These are phyloP conservation scores for Bufo bufo DNA, from an alignment of 2,113 vertebrate genomes.

Conservation along the genomic window DNA sequence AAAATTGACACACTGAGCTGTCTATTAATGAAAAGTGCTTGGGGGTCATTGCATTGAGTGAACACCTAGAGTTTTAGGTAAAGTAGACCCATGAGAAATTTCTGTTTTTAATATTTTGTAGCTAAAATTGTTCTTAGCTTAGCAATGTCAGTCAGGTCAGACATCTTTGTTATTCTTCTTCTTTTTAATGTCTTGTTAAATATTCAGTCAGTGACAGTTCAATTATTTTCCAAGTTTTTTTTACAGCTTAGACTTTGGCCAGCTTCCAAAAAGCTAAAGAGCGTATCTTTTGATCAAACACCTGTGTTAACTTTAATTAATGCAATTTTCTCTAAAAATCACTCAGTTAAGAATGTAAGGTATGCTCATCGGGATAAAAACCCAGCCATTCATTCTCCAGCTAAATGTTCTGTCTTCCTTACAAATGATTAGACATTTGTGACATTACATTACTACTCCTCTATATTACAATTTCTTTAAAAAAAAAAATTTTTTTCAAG, in stretches of 20 bases:
- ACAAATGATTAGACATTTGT: too few relatives aligned
- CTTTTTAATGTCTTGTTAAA: slow-evolving; percentile 49
- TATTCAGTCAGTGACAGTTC: slow-evolving; percentile 65
- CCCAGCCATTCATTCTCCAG: slow-evolving; percentile 16
- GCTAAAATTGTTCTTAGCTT: background rate
- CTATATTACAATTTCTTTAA: too few relatives aligned
- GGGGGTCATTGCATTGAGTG: background rate
- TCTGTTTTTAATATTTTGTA: background rate
- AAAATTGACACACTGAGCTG: background rate
- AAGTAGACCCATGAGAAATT: background rate
- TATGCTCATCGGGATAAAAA: slow-evolving; percentile 25
- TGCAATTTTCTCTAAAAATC: slow-evolving; percentile 66
- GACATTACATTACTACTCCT: too few relatives aligned
- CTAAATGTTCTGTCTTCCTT: too few relatives aligned
- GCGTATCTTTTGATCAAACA: slow-evolving; percentile 58
- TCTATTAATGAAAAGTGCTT: background rate
- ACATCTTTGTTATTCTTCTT: slow-evolving; percentile 14
- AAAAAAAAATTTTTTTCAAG: too few relatives aligned
- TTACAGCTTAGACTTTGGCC: slow-evolving; percentile 64
- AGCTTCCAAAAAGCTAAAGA: slow-evolving; percentile 60
- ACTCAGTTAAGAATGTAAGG: slow-evolving; percentile 64
- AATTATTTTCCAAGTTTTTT: slow-evolving; percentile 69
- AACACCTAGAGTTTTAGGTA: too few relatives aligned
- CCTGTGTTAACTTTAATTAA: slow-evolving; percentile 70
- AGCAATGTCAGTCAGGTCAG: background rate